phyloP scores from a whole-genome alignment of 2,113 vertebrate genomes.

The Toxotes jaculatrix region DNA sequence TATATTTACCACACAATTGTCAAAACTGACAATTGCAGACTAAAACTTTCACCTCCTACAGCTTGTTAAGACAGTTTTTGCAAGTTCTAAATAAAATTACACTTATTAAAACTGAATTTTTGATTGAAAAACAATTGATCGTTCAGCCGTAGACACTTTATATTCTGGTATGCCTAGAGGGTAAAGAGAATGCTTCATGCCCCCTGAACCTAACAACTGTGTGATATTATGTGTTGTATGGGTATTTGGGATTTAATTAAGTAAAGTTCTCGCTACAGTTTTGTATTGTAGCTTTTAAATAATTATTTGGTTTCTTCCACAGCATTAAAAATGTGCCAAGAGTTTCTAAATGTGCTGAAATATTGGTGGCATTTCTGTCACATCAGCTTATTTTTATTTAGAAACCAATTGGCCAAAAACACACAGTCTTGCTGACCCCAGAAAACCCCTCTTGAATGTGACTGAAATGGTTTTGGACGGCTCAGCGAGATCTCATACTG shows the following conservation, averaged over 20 bases:
- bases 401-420: constrained; percentile 23
- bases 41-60: background rate
- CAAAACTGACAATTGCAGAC: background rate
- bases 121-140: background rate
- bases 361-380: background rate
- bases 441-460: constrained; percentile 30
- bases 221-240: background rate
- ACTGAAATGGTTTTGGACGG: constrained; percentile 40
- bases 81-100: background rate
- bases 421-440: constrained; percentile 2
- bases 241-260: background rate
- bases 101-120: background rate
- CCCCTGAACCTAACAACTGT: background rate
- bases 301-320: background rate
- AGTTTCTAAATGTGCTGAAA: background rate
- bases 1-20: background rate
- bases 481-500: constrained; percentile 58
- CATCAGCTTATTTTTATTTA: background rate
- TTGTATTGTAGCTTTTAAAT: constrained; percentile 2
- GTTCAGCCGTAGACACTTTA: background rate
- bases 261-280: background rate
- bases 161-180: background rate
- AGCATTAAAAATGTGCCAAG: background rate
- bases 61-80: background rate
- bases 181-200: background rate